These are phyloP conservation scores for Leuciscus idus DNA, from an alignment of 2,113 vertebrate genomes.

Conservation along the genomic window DNA sequence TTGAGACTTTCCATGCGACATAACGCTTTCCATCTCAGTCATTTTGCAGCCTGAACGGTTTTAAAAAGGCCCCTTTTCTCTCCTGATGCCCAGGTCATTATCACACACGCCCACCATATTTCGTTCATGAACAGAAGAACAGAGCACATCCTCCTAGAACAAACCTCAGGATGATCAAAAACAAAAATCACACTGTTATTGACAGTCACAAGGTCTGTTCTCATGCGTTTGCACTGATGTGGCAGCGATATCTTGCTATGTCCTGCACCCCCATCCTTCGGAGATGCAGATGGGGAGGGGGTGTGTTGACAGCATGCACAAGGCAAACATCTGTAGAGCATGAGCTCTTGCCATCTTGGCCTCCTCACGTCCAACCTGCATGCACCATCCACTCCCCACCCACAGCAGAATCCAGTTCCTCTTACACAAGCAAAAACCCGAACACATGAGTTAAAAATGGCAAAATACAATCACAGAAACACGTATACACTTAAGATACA, in stretches of 20 bases:
- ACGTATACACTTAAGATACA: slow-evolving; percentile 51
- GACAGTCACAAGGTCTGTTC: background rate
- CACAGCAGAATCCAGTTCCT: slow-evolving; percentile 60
- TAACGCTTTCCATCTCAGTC: background rate
- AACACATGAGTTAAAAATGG: slow-evolving; percentile 50
- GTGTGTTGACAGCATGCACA: slow-evolving; percentile 41
- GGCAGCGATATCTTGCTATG: slow-evolving; percentile 24
- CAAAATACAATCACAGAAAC: slow-evolving; percentile 56
- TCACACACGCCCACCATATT: slow-evolving; percentile 29
- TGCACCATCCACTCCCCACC: slow-evolving; percentile 61
- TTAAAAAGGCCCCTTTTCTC: background rate
- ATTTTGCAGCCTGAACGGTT: background rate
- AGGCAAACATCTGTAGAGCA: slow-evolving; percentile 62
- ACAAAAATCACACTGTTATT: background rate
- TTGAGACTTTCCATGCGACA: background rate
- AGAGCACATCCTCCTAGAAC: slow-evolving; percentile 10
- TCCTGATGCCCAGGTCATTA: slow-evolving; percentile 10
- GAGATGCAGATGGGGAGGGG: slow-evolving; percentile 59
- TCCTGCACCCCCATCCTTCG: slow-evolving; percentile 49
- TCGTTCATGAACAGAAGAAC: slow-evolving; percentile 21
- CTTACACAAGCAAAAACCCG: slow-evolving; percentile 55
- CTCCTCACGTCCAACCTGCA: slow-evolving; percentile 65
- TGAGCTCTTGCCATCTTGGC: slow-evolving; percentile 67
- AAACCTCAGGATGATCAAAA: slow-evolving; percentile 32
- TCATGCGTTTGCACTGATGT: slow-evolving; percentile 14